These are phyloP conservation scores for Timema podura DNA, from an alignment of 2,888 invertebrate species.

Conservation along the genomic window DNA sequence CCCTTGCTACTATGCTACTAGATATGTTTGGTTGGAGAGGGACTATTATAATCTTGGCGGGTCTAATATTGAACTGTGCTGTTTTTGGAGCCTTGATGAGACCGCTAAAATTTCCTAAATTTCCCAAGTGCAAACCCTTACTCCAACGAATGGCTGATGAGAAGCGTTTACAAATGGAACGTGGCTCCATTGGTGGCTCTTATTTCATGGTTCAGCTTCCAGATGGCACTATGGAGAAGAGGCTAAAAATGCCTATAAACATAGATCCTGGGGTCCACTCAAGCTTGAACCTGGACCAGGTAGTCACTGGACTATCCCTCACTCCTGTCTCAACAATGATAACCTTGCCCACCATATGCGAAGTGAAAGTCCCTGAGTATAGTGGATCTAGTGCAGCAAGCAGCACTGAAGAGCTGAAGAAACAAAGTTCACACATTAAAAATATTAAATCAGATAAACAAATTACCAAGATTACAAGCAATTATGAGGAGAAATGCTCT, in stretches of 20 bases:
- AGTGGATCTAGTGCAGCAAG: slow-evolving; percentile 54
- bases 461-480: too few relatives aligned
- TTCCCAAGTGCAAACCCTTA: slow-evolving; percentile 71
- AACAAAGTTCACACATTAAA: slow-evolving; percentile 41
- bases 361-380: slow-evolving; percentile 67
- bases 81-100: slow-evolving; percentile 80
- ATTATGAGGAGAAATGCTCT: slow-evolving; percentile 31
- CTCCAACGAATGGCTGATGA: slow-evolving; percentile 92
- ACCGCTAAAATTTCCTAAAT: slow-evolving; percentile 70
- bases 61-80: slow-evolving; percentile 85
- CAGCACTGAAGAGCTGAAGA: slow-evolving; percentile 44
- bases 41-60: slow-evolving; percentile 87
- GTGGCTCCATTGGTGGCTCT: slow-evolving; percentile 82
- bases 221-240: slow-evolving; percentile 85
- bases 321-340: slow-evolving; percentile 79
- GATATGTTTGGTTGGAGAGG: slow-evolving; percentile 83
- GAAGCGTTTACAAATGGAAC: slow-evolving; percentile 83
- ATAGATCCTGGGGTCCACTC: slow-evolving; percentile 93
- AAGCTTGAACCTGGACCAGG: slow-evolving; percentile 80
- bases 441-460: slow-evolving; percentile 39
- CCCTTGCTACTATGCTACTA: slow-evolving; percentile 75
- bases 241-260: slow-evolving; percentile 86
- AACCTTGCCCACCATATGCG: slow-evolving; percentile 85
- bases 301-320: slow-evolving; percentile 68
- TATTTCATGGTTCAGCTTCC: slow-evolving; percentile 84